Base-by-base conservation (phyloP, 2,113 vertebrate species). In the Bolborhynchus lineola region DNA sequence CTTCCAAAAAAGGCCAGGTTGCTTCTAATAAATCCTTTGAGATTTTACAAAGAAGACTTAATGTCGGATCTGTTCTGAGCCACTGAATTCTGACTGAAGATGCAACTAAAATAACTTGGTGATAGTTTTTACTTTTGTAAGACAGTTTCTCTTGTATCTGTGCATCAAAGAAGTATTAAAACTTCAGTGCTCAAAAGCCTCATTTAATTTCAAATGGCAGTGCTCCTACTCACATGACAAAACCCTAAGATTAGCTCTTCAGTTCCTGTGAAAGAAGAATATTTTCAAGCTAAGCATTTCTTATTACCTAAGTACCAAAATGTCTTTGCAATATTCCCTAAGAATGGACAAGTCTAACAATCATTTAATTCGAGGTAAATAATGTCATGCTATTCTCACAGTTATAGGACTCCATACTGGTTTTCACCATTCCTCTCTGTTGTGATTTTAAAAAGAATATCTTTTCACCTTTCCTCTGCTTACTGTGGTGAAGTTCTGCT, bases 1-100 rank as follows among this genome's bases (percentile, higher is more conserved):
- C 49, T 95, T 95, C 92, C 92, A 92, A 94, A 95, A 96, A 96
- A 92, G 88, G 65, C 26, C 80, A 92, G 9, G 29, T 88, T 95
- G 57, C 62, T 92, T 76, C 91, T 89, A 91, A 92, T 82, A 96
- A 79, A 82, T 28, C 55, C 84, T 65, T 59, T 72, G 53, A 82
- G 63, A 63, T 85, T 47, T 53, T 78, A 62, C n/a, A 15, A 26
- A 83, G 76, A 72, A 81, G 44, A 53, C 10, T 82, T 81, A 84
- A 71, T 53, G 25, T 57, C 86, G 52, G 42, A 90, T 91, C 52
- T 86, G 46, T 46, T 90, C 64, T 67, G 16, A 90, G n/a, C 26
- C 47, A 72, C 67, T 69, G 57, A 91, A 91, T 86, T 88, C 83
- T 91, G 57, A 57, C 60, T 67, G 16, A 76, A 92, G 52, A 91